Evolutionary conservation across 1,140 invertebrate genomes (phyloP).

Genomic region (Tribolium madens): DNA sequence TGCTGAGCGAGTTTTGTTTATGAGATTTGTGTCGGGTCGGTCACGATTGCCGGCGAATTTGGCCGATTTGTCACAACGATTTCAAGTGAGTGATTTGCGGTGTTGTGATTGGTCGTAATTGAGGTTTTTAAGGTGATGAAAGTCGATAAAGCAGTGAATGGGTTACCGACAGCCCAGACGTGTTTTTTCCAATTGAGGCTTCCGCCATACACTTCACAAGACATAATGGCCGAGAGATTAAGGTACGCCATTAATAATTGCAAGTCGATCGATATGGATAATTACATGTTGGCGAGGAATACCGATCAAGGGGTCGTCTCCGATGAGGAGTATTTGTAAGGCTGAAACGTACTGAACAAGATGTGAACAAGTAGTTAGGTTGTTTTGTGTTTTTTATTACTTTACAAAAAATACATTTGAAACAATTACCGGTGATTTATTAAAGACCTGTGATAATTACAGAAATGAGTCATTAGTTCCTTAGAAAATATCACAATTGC

Average conservation of each 20-base stretch:
- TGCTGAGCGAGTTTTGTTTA: slow-evolving; percentile 76
- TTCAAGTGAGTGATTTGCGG: slow-evolving; percentile 69
- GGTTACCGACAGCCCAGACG: slow-evolving; percentile 76
- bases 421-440: neutral
- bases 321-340: slow-evolving; percentile 67
- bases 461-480: neutral
- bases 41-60: slow-evolving; percentile 76
- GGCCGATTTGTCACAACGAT: slow-evolving; percentile 76
- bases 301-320: slow-evolving; percentile 68
- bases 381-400: too few species aligned
- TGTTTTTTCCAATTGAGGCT: slow-evolving; percentile 80
- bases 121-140: slow-evolving; percentile 68
- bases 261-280: slow-evolving; percentile 80
- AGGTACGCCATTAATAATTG: slow-evolving; percentile 79
- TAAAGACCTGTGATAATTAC: too few species aligned
- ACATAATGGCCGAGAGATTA: slow-evolving; percentile 74
- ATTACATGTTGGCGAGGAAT: slow-evolving; percentile 78
- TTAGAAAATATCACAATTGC: neutral
- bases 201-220: slow-evolving; percentile 73
- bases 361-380: too few species aligned
- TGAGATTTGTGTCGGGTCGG: slow-evolving; percentile 78
- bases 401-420: too few species aligned
- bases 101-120: neutral
- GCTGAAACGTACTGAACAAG: neutral
- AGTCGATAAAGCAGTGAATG: slow-evolving; percentile 72